These are phyloP conservation scores for Nematostella vectensis DNA, from an alignment of 92 coral and sea anemone species.

Conservation along the genomic window DNA sequence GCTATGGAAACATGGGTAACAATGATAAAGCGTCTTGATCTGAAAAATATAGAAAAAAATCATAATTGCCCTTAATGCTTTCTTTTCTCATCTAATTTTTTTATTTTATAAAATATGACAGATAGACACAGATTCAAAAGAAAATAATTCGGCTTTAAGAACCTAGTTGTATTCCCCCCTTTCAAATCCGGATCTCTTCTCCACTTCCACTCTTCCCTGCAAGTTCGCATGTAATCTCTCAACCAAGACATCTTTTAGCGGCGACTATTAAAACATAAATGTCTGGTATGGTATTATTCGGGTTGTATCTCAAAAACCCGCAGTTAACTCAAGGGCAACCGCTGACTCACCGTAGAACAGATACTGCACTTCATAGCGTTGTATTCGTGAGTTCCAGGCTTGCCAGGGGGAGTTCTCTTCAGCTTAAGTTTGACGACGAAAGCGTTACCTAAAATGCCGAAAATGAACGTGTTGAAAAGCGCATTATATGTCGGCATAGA, in stretches of 20 bases:
- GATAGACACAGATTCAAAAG: no score
- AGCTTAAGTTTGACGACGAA: constrained; percentile 14
- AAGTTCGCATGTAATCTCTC: no score
- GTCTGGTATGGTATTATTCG: not conserved
- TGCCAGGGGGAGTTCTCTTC: constrained; percentile 10
- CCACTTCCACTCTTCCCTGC: no score
- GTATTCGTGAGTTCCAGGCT: constrained; percentile 9
- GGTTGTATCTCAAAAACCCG: not conserved
- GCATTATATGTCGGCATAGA: no score
- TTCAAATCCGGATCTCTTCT: no score
- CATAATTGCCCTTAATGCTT: not conserved
- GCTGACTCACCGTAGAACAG: constrained; percentile 14
- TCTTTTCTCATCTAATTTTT: no score
- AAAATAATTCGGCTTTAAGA: no score
- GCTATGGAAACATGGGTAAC: constrained; percentile 28
- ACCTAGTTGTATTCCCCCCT: no score
- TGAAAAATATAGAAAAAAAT: not conserved
- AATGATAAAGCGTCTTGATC: constrained; percentile 24
- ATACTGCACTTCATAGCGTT: constrained; percentile 25
- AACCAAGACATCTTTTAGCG: not conserved
- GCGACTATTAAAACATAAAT: not conserved
- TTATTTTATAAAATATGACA: no score
- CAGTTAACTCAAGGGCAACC: not conserved
- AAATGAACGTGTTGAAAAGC: not conserved
- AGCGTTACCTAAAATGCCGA: constrained; percentile 3